These are phyloP conservation scores for Anabacerthia variegaticeps DNA, from an alignment of 2,797 vertebrate genomes.

Conservation along the genomic window DNA sequence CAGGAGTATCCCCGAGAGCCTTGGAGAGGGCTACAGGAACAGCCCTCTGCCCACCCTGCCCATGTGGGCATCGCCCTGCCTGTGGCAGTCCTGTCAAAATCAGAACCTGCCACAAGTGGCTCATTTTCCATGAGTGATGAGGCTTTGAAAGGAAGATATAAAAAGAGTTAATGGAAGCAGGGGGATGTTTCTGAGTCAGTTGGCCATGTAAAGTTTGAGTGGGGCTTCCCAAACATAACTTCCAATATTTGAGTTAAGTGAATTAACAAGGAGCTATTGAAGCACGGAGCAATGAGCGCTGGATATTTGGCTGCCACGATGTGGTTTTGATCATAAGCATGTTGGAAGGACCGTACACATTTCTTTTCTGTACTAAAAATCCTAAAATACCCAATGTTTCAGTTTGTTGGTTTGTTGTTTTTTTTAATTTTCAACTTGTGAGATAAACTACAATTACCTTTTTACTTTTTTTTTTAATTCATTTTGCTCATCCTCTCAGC, in stretches of 20 bases:
- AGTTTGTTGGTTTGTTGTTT: background rate
- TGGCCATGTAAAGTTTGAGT: constrained; percentile 57
- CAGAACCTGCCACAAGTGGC: background rate
- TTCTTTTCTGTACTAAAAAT: background rate
- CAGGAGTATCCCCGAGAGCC: background rate
- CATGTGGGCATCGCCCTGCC: background rate
- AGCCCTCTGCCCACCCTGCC: background rate
- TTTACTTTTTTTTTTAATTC: background rate
- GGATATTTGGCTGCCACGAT: constrained; percentile 40
- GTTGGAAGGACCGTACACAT: background rate
- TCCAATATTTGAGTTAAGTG: constrained; percentile 45
- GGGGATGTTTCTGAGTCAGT: constrained; percentile 32
- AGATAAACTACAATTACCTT: background rate
- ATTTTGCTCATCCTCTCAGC: background rate
- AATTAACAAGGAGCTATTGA: constrained; percentile 63
- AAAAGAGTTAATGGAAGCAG: constrained; percentile 65
- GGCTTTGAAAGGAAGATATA: constrained; percentile 51
- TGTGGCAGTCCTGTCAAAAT: background rate
- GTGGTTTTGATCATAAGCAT: constrained; percentile 21
- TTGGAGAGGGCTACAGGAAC: background rate
- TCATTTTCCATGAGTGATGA: constrained; percentile 19
- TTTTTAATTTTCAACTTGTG: background rate
- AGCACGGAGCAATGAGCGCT: background rate
- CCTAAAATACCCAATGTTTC: background rate
- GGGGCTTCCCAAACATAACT: constrained; percentile 54